phyloP scores from a whole-genome alignment of 2,888 invertebrate genomes.

The Oasisia sp. region DNA sequence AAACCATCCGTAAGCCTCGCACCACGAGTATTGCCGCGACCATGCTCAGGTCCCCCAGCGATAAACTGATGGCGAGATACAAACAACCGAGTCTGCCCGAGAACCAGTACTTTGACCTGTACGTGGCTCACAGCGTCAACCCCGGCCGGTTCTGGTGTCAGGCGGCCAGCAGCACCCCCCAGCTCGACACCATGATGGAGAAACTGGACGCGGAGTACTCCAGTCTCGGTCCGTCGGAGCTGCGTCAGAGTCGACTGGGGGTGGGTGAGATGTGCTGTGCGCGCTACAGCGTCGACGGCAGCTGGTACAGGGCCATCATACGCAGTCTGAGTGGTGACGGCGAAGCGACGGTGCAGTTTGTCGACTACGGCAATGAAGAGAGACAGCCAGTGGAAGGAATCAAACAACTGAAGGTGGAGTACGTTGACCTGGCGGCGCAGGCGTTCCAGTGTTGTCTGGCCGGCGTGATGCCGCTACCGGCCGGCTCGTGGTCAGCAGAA shows the following conservation, averaged over 20 bases:
- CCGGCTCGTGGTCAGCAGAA: conserved; percentile 35
- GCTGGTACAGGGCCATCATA: conserved; percentile 54
- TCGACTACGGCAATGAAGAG: conserved; percentile 62
- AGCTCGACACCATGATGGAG: conserved; percentile 27
- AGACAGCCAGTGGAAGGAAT: conserved; percentile 33
- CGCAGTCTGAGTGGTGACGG: conserved; percentile 36
- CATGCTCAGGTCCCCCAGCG: neutral
- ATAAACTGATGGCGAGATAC: neutral
- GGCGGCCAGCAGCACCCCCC: neutral
- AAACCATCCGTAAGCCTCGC: neutral
- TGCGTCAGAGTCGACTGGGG: neutral
- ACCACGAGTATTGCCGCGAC: neutral
- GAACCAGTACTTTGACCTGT: conserved; percentile 8
- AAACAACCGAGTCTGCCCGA: neutral
- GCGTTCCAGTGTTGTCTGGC: conserved; percentile 43
- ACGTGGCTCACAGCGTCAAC: conserved; percentile 48
- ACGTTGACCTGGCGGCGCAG: conserved; percentile 39
- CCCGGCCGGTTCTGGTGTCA: conserved; percentile 44
- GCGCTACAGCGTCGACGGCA: conserved; percentile 49
- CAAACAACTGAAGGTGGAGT: conserved; percentile 41
- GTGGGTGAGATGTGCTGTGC: conserved; percentile 41
- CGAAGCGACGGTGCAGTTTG: conserved; percentile 53
- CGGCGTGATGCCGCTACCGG: conserved; percentile 29
- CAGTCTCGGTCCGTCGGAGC: neutral
- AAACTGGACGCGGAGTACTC: conserved; percentile 28